A percentile compares a stretch with the other conserved stretches of the same genome.
phyloP scores from a whole-genome alignment of 2,888 invertebrate species.

The Stenotaenia linearis region DNA sequence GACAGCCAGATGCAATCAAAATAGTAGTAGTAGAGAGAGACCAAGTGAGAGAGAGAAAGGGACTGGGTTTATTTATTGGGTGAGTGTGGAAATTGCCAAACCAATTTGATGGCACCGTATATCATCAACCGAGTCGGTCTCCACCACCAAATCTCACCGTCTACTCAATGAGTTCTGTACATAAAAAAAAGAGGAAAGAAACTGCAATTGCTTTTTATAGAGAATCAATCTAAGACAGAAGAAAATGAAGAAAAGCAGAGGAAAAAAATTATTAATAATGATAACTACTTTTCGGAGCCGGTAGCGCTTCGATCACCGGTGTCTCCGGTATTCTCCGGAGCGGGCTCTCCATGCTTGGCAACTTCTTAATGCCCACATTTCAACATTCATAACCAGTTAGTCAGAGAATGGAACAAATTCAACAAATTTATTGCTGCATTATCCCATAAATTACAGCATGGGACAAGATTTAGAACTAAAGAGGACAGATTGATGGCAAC shows the following conservation, averaged over 20 bases:
- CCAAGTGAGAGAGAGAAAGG: not conserved
- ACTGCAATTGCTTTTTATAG: constrained; percentile 19
- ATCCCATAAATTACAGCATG: not conserved
- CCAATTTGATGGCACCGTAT: constrained; percentile 26
- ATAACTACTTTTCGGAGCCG: not conserved
- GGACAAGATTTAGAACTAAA: not conserved
- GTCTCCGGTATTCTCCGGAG: not conserved
- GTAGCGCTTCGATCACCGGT: not conserved
- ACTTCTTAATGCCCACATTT: not conserved
- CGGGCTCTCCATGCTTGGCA: not conserved
- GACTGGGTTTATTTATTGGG: constrained; percentile 20
- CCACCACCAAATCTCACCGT: constrained; percentile 19
- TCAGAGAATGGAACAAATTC: not conserved
- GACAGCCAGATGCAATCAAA: constrained; percentile 26
- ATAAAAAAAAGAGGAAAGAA: constrained; percentile 12
- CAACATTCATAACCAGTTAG: not conserved
- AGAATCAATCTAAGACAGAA: constrained; percentile 4
- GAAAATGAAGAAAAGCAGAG: not conserved
- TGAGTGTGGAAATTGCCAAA: constrained; percentile 26
- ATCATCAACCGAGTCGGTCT: constrained; percentile 5
- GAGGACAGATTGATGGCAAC: not conserved
- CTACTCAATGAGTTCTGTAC: constrained; percentile 23
- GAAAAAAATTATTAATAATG: not conserved
- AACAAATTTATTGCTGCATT: not conserved
- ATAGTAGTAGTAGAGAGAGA: not conserved